A percentile compares a stretch with the other conserved stretches of the same genome.
Evolutionary conservation across 2,797 vertebrate species (phyloP).

Genomic region (Platyrinchus mystaceus): DNA sequence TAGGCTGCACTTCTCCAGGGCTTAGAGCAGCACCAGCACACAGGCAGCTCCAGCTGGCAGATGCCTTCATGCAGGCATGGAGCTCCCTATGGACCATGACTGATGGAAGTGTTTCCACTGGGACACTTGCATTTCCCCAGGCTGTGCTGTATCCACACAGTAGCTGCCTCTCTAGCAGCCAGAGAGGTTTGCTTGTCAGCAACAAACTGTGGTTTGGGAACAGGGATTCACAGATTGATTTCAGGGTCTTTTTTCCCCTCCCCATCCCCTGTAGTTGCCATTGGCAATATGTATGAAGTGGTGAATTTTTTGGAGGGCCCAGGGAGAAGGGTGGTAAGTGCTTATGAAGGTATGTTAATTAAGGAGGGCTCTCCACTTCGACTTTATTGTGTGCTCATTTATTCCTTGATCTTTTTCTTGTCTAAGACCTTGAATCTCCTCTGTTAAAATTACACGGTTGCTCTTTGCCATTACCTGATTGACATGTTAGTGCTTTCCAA

Average conservation of each 20-base stretch:
- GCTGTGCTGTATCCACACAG: not conserved
- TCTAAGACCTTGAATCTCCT: not conserved
- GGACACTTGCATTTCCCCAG: not conserved
- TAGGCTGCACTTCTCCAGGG: not conserved
- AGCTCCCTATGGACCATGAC: fast-evolving
- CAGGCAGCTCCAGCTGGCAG: not conserved
- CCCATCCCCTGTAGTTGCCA: not conserved
- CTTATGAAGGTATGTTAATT: not conserved
- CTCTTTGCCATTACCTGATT: not conserved
- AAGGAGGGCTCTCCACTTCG: not conserved
- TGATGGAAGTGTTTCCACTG: fast-evolving
- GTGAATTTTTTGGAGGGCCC: not conserved
- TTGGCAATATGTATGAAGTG: not conserved
- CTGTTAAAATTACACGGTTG: not conserved
- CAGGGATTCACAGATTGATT: not conserved
- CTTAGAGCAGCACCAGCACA: fast-evolving
- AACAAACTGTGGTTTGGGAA: not conserved
- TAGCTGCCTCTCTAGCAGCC: not conserved
- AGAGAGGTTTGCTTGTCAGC: not conserved
- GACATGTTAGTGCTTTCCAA: not conserved
- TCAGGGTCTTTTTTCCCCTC: not conserved
- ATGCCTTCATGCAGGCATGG: fast-evolving
- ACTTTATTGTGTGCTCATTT: not conserved
- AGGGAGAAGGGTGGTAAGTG: not conserved
- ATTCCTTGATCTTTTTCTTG: not conserved